Percentiles rank a stretch among this genome's conserved stretches.
Conservation (phyloP, 2,888 invertebrate species). For the Hemithea aestivaria region DNA sequence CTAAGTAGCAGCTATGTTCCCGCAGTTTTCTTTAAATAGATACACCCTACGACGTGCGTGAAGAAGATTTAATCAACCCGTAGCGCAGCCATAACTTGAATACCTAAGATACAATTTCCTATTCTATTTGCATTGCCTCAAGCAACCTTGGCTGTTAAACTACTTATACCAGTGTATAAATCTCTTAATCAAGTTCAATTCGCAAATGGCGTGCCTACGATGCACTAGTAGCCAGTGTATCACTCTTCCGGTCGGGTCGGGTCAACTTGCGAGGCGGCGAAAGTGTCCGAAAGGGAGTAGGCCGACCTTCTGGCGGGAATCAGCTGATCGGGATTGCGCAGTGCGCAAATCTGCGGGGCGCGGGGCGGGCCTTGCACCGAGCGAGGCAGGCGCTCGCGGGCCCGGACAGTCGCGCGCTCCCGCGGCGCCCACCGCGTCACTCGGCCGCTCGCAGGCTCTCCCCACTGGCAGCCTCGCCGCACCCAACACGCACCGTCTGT, state of each 20-base stretch:
- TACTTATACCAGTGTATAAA: too few relatives aligned
- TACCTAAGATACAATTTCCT: too few relatives aligned
- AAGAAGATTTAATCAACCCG: too few relatives aligned
- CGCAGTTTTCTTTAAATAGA: too few relatives aligned
- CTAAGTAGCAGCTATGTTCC: too few relatives aligned
- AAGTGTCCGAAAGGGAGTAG: slow-evolving; percentile 46
- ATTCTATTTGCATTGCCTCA: too few relatives aligned
- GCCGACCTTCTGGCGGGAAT: slow-evolving; percentile 74
- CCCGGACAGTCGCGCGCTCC: slow-evolving; percentile 47
- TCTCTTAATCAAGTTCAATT: background rate
- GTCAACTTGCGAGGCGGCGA: slow-evolving; percentile 34
- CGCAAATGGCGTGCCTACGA: slow-evolving; percentile 10
- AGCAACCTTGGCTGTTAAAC: too few relatives aligned
- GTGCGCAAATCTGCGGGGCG: slow-evolving; percentile 70
- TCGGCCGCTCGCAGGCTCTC: slow-evolving; percentile 33
- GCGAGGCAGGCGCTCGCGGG: slow-evolving; percentile 43
- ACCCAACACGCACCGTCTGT: slow-evolving; percentile 25
- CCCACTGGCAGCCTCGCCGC: slow-evolving; percentile 30
- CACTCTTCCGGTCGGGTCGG: slow-evolving; percentile 22
- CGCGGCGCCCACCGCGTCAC: slow-evolving; percentile 30
- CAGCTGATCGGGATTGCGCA: slow-evolving; percentile 77
- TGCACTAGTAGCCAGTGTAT: slow-evolving; percentile 9
- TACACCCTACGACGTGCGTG: too few relatives aligned
- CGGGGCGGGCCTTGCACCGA: slow-evolving; percentile 38
- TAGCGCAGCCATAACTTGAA: too few relatives aligned